A percentile compares a stretch with the other conserved stretches of the same genome.
Evolutionary conservation across 1,140 invertebrate species (phyloP).

Genomic region (Trichonephila clavata): DNA sequence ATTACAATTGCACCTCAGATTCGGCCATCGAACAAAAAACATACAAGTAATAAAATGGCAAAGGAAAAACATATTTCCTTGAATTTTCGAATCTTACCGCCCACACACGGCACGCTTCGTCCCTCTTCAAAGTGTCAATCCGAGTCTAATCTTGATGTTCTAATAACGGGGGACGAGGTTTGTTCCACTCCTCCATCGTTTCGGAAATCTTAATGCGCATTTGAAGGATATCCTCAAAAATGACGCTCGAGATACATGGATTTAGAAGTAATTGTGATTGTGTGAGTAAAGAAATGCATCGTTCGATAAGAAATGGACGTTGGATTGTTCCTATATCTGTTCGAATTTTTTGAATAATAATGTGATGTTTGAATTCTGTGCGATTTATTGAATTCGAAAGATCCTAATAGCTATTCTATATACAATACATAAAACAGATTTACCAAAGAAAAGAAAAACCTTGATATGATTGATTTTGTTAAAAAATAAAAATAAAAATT

Average conservation of each 20-base stretch:
- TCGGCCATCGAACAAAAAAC: not conserved
- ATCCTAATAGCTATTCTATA: too few relatives aligned
- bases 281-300: not conserved
- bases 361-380: too few relatives aligned
- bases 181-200: not conserved
- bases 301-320: not conserved
- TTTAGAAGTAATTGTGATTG: not conserved
- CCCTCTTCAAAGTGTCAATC: not conserved
- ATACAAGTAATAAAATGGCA: not conserved
- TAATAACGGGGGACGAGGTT: not conserved
- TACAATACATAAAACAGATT: too few relatives aligned
- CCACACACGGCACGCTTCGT: slow-evolving; percentile 23
- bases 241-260: not conserved
- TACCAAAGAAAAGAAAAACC: too few relatives aligned
- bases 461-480: too few relatives aligned
- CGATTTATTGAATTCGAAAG: too few relatives aligned
- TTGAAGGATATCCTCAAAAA: not conserved
- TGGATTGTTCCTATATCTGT: not conserved
- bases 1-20: not conserved
- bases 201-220: not conserved
- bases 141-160: not conserved
- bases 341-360: not conserved
- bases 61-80: not conserved
- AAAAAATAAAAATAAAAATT: too few relatives aligned
- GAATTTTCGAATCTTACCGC: not conserved